Percentiles rank a stretch among this genome's conserved stretches.
Conservation (phyloP, 2,888 invertebrate genomes). For the Andrena trimmerana region DNA sequence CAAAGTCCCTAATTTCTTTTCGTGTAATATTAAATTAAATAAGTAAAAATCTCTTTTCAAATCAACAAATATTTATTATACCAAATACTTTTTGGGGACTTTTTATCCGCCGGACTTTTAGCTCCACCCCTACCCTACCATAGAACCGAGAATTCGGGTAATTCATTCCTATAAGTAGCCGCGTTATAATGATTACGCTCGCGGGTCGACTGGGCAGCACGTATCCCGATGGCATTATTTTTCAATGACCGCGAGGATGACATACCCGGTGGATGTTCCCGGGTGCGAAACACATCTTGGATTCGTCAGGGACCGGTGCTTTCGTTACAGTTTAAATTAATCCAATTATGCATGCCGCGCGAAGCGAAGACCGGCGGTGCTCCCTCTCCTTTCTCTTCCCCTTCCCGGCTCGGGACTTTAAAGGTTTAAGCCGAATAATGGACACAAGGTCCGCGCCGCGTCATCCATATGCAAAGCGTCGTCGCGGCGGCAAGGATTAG, state of each 20-base stretch:
- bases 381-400: slow-evolving; percentile 62
- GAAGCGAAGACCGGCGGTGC: slow-evolving; percentile 71
- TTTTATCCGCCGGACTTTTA: too few relatives aligned
- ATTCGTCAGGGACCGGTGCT: slow-evolving; percentile 43
- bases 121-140: neutral
- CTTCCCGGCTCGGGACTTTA: slow-evolving; percentile 68
- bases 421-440: slow-evolving; percentile 76
- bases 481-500: slow-evolving; percentile 75
- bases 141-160: neutral
- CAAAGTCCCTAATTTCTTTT: too few relatives aligned
- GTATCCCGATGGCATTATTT: neutral
- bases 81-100: too few relatives aligned
- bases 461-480: slow-evolving; percentile 79
- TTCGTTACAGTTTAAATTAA: slow-evolving; percentile 80
- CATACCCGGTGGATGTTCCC: neutral
- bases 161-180: neutral
- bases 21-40: too few relatives aligned
- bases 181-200: neutral
- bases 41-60: too few relatives aligned
- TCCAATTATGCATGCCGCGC: slow-evolving; percentile 80
- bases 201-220: neutral
- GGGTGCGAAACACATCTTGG: slow-evolving; percentile 27
- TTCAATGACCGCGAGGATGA: neutral
- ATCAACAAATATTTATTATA: too few relatives aligned
- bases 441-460: slow-evolving; percentile 75